phyloP scores from a whole-genome alignment of 2,113 vertebrate species.

The Callocephalon fimbriatum region DNA sequence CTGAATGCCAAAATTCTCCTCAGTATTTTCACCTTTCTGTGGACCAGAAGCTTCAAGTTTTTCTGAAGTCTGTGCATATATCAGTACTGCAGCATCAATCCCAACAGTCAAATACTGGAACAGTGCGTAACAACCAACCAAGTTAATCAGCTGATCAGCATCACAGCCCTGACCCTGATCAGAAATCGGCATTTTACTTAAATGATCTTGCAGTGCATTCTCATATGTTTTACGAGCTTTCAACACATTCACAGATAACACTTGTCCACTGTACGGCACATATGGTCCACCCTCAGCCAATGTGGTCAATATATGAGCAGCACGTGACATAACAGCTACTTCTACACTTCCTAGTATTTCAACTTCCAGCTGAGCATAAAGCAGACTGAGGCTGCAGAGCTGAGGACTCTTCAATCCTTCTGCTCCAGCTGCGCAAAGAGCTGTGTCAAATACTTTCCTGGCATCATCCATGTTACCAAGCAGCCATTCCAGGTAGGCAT shows the following conservation, averaged over 20 bases:
- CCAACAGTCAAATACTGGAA: constrained; percentile 94
- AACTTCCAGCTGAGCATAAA: constrained; percentile 90
- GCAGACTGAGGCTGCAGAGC: constrained; percentile 86
- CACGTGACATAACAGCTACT: constrained; percentile 67
- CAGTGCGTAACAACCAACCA: constrained; percentile 87
- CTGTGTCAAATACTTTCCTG: constrained; percentile 90
- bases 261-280: constrained; percentile 67
- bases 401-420: constrained; percentile 72
- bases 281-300: constrained; percentile 79
- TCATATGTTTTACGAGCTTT: constrained; percentile 91
- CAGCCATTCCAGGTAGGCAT: constrained; percentile 93
- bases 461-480: constrained; percentile 90
- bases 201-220: constrained; percentile 69
- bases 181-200: constrained; percentile 30
- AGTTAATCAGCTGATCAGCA: constrained; percentile 57
- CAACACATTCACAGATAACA: constrained; percentile 80
- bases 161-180: not conserved
- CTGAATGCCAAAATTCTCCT: not conserved
- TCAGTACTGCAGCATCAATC: constrained; percentile 79
- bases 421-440: constrained; percentile 73
- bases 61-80: constrained; percentile 79
- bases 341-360: constrained; percentile 52
- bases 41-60: constrained; percentile 59
- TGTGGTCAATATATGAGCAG: constrained; percentile 82
- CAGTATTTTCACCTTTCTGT: not conserved